phyloP scores from a whole-genome alignment of 1,140 invertebrate genomes.

The Papilio aristodemus region DNA sequence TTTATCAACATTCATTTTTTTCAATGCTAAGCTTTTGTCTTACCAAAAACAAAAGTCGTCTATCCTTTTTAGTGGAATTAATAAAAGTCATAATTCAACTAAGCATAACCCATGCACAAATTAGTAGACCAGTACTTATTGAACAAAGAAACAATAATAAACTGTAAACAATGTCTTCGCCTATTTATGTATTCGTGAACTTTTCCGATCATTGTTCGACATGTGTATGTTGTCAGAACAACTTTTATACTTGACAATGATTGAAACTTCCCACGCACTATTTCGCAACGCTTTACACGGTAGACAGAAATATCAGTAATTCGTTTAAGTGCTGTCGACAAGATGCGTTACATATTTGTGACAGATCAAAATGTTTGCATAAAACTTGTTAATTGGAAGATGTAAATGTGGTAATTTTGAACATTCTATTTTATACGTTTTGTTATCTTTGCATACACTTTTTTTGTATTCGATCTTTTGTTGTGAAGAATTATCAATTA shows the following conservation, averaged over 20 bases:
- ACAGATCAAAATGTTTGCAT: neutral
- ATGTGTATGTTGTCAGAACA: neutral
- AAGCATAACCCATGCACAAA: too few relatives aligned
- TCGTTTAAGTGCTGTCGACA: neutral
- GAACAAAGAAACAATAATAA: neutral
- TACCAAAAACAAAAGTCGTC: too few relatives aligned
- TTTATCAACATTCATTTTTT: too few relatives aligned
- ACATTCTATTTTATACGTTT: neutral
- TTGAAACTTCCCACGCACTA: conserved; percentile 3
- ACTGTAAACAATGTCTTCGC: neutral
- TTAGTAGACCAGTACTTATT: neutral
- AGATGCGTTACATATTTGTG: neutral
- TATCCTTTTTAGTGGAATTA: too few relatives aligned
- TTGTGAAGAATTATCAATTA: too few relatives aligned
- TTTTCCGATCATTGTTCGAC: conserved; percentile 26
- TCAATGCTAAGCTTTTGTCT: too few relatives aligned
- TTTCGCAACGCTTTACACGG: conserved; percentile 17
- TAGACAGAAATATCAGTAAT: neutral
- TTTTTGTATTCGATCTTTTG: neutral
- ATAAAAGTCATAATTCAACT: too few relatives aligned
- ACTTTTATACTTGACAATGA: conserved; percentile 23
- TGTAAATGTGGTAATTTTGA: neutral
- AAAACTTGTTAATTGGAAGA: neutral
- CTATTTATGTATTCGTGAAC: neutral
- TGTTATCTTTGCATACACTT: neutral